A percentile compares a stretch with the other conserved stretches of the same genome.
phyloP scores from a whole-genome alignment of 2,888 invertebrate genomes.

The Pycnomerus fuliginosus region DNA sequence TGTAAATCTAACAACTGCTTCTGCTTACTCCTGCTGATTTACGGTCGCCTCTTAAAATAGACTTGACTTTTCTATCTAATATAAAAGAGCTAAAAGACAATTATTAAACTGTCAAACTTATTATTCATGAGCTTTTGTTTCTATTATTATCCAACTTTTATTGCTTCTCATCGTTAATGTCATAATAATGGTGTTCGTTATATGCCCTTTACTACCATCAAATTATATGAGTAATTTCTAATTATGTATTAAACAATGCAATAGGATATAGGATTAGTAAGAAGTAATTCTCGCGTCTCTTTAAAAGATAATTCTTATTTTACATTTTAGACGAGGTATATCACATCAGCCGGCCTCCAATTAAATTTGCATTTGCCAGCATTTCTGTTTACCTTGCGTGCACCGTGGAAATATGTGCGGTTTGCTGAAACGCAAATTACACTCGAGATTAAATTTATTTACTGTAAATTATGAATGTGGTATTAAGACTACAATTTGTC shows the following conservation, averaged over 20 bases:
- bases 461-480: slow-evolving; percentile 23
- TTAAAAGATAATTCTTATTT: too few species aligned
- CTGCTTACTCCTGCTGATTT: slow-evolving; percentile 39
- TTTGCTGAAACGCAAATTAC: slow-evolving; percentile 33
- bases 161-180: slow-evolving; percentile 11
- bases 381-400: slow-evolving; percentile 8
- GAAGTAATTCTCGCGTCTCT: too few species aligned
- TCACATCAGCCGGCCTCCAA: too few species aligned
- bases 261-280: too few species aligned
- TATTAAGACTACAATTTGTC: slow-evolving; percentile 5
- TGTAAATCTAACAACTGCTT: slow-evolving; percentile 40
- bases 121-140: slow-evolving; percentile 32
- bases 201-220: too few species aligned
- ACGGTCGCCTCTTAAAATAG: slow-evolving; percentile 27
- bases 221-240: too few species aligned
- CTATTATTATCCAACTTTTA: slow-evolving; percentile 24
- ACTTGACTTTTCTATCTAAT: slow-evolving; percentile 23
- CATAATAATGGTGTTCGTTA: slow-evolving; percentile 8
- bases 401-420: slow-evolving; percentile 10
- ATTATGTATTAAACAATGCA: too few species aligned
- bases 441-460: slow-evolving; percentile 32
- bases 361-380: too few species aligned
- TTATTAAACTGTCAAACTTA: slow-evolving; percentile 31
- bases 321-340: too few species aligned
- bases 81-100: too few species aligned